These are phyloP conservation scores for Planiliza haematocheilus DNA, from an alignment of 2,113 vertebrate genomes.

Conservation along the genomic window DNA sequence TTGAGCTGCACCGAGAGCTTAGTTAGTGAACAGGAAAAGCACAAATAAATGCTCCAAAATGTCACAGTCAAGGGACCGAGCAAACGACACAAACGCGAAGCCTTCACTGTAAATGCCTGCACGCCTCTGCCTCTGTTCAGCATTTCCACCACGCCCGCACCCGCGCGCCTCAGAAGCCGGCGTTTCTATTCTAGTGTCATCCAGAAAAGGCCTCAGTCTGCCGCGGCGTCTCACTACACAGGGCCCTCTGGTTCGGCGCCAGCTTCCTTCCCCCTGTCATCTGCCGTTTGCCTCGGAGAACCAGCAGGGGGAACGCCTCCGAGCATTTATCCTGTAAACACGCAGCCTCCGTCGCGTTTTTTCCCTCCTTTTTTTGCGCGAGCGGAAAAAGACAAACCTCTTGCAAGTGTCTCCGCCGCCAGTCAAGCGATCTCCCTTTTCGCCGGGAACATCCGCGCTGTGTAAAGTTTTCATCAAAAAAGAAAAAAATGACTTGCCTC, in stretches of 20 bases:
- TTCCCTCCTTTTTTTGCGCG: slow-evolving; percentile 54
- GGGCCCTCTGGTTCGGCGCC: slow-evolving; percentile 65
- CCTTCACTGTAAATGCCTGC: slow-evolving; percentile 63
- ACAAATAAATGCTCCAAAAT: slow-evolving; percentile 69
- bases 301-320: slow-evolving; percentile 74
- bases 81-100: slow-evolving; percentile 39
- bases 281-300: slow-evolving; percentile 75
- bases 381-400: slow-evolving; percentile 40
- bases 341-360: slow-evolving; percentile 66
- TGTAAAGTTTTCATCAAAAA: slow-evolving; percentile 74
- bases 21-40: slow-evolving; percentile 50
- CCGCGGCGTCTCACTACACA: slow-evolving; percentile 64
- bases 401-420: slow-evolving; percentile 68
- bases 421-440: slow-evolving; percentile 75
- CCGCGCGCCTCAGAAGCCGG: slow-evolving; percentile 62
- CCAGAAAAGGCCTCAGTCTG: slow-evolving; percentile 73
- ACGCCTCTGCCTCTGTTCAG: slow-evolving; percentile 60
- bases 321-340: slow-evolving; percentile 79
- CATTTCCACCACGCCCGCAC: slow-evolving; percentile 67
- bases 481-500: slow-evolving; percentile 74
- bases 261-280: slow-evolving; percentile 73
- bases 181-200: slow-evolving; percentile 77
- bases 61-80: slow-evolving; percentile 44
- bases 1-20: slow-evolving; percentile 24
- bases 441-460: slow-evolving; percentile 63